Evolutionary conservation across 2,888 invertebrate genomes (phyloP).

Genomic region (Fragum sueziense): DNA sequence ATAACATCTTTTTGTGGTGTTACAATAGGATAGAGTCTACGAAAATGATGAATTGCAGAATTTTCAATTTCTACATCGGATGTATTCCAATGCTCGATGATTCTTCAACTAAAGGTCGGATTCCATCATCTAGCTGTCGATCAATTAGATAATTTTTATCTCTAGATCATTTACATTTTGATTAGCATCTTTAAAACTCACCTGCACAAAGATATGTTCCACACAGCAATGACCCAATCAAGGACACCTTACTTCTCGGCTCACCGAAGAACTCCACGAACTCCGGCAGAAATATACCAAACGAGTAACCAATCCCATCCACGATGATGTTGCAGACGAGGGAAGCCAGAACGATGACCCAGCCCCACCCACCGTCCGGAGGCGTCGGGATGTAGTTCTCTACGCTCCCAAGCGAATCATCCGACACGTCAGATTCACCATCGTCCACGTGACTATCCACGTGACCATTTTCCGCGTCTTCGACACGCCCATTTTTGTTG

Average conservation of each 20-base stretch:
- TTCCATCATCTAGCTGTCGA: no score
- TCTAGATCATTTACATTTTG: no score
- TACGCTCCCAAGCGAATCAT: slow-evolving; percentile 67
- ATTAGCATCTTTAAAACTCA: slow-evolving; percentile 75
- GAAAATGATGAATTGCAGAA: no score
- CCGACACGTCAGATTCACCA: slow-evolving; percentile 36
- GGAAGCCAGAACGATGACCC: slow-evolving; percentile 94
- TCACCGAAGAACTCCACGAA: slow-evolving; percentile 88
- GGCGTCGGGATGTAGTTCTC: slow-evolving; percentile 79
- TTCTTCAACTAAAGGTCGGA: no score
- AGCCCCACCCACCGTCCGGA: slow-evolving; percentile 92
- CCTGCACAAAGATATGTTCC: slow-evolving; percentile 96
- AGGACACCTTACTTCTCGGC: slow-evolving; percentile 91
- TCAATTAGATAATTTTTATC: no score
- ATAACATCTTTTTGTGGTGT: no score
- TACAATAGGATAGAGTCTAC: no score
- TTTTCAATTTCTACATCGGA: no score
- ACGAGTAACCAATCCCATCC: slow-evolving; percentile 96
- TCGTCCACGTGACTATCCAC: slow-evolving; percentile 37
- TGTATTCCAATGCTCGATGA: no score
- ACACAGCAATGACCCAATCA: slow-evolving; percentile 93
- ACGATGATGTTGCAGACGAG: slow-evolving; percentile 96
- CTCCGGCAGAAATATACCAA: slow-evolving; percentile 88
- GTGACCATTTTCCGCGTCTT: slow-evolving; percentile 39
- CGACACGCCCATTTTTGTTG: slow-evolving; percentile 13